Conservation (phyloP, 2,797 vertebrate genomes). For the Nannoperca obscura region DNA sequence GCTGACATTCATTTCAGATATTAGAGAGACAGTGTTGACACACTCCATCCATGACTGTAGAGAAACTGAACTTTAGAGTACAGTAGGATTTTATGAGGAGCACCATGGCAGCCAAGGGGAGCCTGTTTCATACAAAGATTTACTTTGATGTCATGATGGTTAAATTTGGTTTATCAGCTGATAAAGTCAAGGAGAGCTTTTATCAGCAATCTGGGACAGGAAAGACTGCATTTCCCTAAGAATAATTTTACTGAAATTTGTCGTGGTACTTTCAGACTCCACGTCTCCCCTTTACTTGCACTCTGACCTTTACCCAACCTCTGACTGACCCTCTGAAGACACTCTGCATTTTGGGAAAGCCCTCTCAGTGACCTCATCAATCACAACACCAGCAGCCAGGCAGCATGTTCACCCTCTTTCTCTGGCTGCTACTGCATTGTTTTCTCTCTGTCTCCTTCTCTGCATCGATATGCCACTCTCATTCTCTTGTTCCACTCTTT, state of each 20-base stretch:
- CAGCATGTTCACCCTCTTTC: conserved; percentile 72
- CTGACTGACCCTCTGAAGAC: conserved; percentile 76
- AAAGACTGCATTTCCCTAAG: not conserved
- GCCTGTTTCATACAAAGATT: not conserved
- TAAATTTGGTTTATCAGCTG: not conserved
- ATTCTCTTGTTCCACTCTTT: conserved; percentile 48
- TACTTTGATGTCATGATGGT: not conserved
- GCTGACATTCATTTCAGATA: not conserved
- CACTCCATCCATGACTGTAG: not conserved
- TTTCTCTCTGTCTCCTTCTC: conserved; percentile 42
- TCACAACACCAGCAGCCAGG: conserved; percentile 78
- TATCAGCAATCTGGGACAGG: not conserved
- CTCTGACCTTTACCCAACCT: conserved; percentile 82
- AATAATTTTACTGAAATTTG: conserved; percentile 7
- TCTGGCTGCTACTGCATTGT: conserved; percentile 61
- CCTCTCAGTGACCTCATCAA: conserved; percentile 85
- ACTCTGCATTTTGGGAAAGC: conserved; percentile 72
- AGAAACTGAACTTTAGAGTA: not conserved
- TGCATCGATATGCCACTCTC: conserved; percentile 35
- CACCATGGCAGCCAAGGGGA: not conserved
- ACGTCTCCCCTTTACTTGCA: conserved; percentile 71
- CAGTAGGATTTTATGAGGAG: not conserved
- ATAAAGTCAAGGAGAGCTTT: not conserved
- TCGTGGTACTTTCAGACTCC: conserved; percentile 34
- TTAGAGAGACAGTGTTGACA: not conserved